Percentiles rank a stretch among this genome's conserved stretches.
phyloP scores from a whole-genome alignment of 2,797 vertebrate species.

The Hipposideros larvatus region DNA sequence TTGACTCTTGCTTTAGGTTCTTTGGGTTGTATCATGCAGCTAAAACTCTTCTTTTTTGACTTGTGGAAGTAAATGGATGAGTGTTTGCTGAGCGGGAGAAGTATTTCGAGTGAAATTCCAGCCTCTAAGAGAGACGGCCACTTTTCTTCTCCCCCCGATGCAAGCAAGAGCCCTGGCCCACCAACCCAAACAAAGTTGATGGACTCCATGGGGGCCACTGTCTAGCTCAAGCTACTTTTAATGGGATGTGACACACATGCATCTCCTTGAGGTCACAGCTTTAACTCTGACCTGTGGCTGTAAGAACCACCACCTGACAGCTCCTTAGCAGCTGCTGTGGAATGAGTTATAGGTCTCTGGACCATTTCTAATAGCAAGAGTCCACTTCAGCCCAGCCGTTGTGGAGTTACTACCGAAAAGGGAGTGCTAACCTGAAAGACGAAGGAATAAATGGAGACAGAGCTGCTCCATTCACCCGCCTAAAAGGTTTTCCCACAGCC shows the following conservation, averaged over 20 bases:
- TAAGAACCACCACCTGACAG: slow-evolving; percentile 71
- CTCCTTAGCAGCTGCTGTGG: slow-evolving; percentile 52
- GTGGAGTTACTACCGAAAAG: slow-evolving; percentile 68
- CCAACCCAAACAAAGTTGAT: slow-evolving; percentile 48
- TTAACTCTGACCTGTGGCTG: slow-evolving; percentile 69
- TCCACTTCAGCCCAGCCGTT: slow-evolving; percentile 63
- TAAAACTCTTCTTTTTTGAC: background rate
- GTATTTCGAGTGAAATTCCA: slow-evolving; percentile 25
- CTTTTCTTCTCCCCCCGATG: slow-evolving; percentile 45
- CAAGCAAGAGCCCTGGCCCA: background rate
- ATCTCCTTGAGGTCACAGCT: slow-evolving; percentile 76
- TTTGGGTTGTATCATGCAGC: background rate
- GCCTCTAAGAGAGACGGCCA: background rate
- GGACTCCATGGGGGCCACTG: slow-evolving; percentile 38
- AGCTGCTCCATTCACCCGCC: background rate
- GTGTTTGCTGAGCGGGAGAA: slow-evolving; percentile 30
- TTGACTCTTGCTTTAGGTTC: background rate
- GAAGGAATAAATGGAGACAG: slow-evolving; percentile 62
- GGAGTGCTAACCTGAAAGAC: slow-evolving; percentile 70
- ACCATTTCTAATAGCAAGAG: slow-evolving; percentile 51
- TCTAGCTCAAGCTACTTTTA: slow-evolving; percentile 62
- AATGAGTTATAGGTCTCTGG: slow-evolving; percentile 70
- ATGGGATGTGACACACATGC: slow-evolving; percentile 46
- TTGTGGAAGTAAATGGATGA: background rate
- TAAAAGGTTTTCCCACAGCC: slow-evolving; percentile 5